Percentiles rank a stretch among this genome's conserved stretches.
Evolutionary conservation across 2,113 vertebrate genomes (phyloP).

Genomic region (Neopipo cinnamomea): DNA sequence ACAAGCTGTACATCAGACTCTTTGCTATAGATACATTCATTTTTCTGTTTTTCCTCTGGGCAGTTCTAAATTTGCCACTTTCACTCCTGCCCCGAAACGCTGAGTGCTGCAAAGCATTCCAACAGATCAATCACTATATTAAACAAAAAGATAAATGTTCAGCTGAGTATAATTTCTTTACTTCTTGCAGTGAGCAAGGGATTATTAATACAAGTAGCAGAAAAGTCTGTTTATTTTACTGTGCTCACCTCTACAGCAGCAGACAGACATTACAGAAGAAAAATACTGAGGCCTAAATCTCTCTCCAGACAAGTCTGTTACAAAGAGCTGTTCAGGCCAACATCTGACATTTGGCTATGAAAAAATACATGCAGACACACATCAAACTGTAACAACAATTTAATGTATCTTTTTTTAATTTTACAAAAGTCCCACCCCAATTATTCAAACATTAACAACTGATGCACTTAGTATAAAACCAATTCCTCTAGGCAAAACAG

Average conservation of each 20-base stretch:
- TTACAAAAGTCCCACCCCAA: neutral
- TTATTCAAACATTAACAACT: slow-evolving; percentile 35
- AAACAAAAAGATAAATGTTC: neutral
- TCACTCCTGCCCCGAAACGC: neutral
- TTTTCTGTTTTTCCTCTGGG: neutral
- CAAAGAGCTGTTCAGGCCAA: neutral
- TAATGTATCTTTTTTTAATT: slow-evolving; percentile 21
- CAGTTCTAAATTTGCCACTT: neutral
- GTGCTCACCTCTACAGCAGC: neutral
- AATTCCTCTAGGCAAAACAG: neutral
- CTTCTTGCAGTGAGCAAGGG: neutral
- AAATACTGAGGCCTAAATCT: neutral
- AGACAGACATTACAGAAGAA: neutral
- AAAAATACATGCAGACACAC: neutral
- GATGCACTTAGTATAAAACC: slow-evolving; percentile 18
- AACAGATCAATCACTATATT: neutral
- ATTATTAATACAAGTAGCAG: neutral
- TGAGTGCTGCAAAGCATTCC: neutral
- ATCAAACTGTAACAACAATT: neutral
- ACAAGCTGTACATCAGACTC: neutral
- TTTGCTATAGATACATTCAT: neutral
- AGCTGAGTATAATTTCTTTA: neutral
- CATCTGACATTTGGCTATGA: neutral
- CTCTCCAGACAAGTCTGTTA: neutral
- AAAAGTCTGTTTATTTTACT: slow-evolving; percentile 10